Evolutionary conservation across 2,113 vertebrate species (phyloP).

Genomic region (Ceyx cyanopectus): DNA sequence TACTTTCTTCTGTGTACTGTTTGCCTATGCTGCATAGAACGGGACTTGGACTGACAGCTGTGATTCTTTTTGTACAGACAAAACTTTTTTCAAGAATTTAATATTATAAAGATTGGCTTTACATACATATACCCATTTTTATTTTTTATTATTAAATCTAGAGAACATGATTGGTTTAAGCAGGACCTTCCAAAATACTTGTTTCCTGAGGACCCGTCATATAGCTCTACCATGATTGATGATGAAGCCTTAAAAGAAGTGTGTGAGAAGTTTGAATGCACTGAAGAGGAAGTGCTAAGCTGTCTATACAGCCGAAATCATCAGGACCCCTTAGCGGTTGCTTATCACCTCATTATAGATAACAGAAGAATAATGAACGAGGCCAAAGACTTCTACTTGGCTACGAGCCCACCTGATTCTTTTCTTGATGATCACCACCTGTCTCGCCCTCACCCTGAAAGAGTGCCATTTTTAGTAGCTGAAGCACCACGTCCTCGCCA

Average conservation of each 20-base stretch:
- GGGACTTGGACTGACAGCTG: neutral
- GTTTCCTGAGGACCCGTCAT: slow-evolving; percentile 96
- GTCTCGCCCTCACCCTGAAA: slow-evolving; percentile 91
- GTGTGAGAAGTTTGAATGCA: slow-evolving; percentile 97
- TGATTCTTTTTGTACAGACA: neutral
- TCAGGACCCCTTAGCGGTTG: slow-evolving; percentile 94
- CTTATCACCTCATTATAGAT: slow-evolving; percentile 98
- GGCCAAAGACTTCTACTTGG: slow-evolving; percentile 98
- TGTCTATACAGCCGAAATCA: slow-evolving; percentile 94
- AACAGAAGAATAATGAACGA: slow-evolving; percentile 98
- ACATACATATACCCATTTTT: neutral
- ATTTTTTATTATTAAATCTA: slow-evolving; percentile 57
- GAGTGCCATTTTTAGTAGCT: slow-evolving; percentile 91
- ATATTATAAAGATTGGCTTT: neutral
- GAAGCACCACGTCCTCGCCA: slow-evolving; percentile 91
- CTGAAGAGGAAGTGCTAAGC: slow-evolving; percentile 94
- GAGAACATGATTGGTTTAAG: slow-evolving; percentile 98
- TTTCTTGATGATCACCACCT: slow-evolving; percentile 93
- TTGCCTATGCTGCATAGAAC: neutral
- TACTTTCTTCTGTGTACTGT: neutral
- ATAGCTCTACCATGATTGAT: slow-evolving; percentile 96
- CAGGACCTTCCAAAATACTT: slow-evolving; percentile 95
- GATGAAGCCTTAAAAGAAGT: slow-evolving; percentile 98
- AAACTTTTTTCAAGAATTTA: neutral
- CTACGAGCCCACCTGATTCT: slow-evolving; percentile 93